phyloP scores from a whole-genome alignment of 1,140 invertebrate genomes.

The Drosophila sulfurigaster region DNA sequence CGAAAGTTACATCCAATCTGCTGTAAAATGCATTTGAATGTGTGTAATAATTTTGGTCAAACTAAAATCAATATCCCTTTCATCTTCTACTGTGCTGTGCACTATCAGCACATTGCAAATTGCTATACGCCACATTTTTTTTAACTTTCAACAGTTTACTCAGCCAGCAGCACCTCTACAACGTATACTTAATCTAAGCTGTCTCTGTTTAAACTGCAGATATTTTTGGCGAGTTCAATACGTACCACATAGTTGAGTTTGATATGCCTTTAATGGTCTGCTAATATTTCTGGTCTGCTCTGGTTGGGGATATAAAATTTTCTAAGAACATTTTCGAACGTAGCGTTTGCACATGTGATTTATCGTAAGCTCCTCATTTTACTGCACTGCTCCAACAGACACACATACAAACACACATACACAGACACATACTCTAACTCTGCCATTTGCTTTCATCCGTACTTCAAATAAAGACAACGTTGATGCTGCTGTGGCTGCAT shows the following conservation, averaged over 20 bases:
- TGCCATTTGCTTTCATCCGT: slow-evolving; percentile 38
- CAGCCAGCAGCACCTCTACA: neutral
- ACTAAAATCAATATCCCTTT: neutral
- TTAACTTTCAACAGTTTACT: neutral
- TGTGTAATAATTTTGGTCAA: too few relatives aligned
- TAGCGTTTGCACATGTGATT: slow-evolving; percentile 54
- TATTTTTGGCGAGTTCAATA: neutral
- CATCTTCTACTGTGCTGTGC: neutral
- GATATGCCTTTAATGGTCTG: slow-evolving; percentile 12
- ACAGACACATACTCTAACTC: slow-evolving; percentile 29
- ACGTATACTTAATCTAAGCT: slow-evolving; percentile 2
- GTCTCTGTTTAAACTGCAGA: neutral
- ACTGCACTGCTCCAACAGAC: neutral
- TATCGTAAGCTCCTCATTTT: slow-evolving; percentile 38
- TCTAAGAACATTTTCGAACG: slow-evolving; percentile 21
- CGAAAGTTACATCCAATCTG: too few relatives aligned
- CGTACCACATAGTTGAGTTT: slow-evolving; percentile 1
- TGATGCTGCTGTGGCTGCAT: slow-evolving; percentile 61
- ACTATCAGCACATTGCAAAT: neutral
- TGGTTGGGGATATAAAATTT: slow-evolving; percentile 13
- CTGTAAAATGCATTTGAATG: too few relatives aligned
- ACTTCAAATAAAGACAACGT: slow-evolving; percentile 74
- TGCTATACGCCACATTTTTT: neutral
- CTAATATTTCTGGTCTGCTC: slow-evolving; percentile 25
- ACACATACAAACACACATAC: neutral